These are phyloP conservation scores for Harlomillsia oculata DNA, from an alignment of 1,140 invertebrate genomes.

Conservation along the genomic window DNA sequence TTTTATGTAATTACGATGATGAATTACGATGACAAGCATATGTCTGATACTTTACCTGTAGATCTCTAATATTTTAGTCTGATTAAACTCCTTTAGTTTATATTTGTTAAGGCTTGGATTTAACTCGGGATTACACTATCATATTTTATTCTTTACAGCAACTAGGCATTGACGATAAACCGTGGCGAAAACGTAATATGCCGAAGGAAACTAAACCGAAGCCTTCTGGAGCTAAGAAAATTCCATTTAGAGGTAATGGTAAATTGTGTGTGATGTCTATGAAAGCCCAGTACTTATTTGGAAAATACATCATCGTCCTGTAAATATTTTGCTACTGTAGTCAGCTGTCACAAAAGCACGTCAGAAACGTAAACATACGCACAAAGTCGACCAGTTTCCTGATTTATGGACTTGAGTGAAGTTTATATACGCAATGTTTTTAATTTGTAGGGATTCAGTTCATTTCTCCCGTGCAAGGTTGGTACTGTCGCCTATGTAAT, in stretches of 20 bases:
- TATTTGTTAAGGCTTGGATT: too few relatives aligned
- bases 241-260: slow-evolving; percentile 33
- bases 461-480: slow-evolving; percentile 70
- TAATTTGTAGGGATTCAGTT: slow-evolving; percentile 58
- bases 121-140: not conserved
- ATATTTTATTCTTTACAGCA: slow-evolving; percentile 17
- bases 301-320: too few relatives aligned
- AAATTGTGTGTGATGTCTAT: slow-evolving; percentile 10
- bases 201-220: slow-evolving; percentile 9
- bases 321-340: too few relatives aligned
- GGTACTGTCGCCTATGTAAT: slow-evolving; percentile 78
- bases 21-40: slow-evolving; percentile 14
- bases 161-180: slow-evolving; percentile 33
- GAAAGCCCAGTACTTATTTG: slow-evolving; percentile 10
- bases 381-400: too few relatives aligned
- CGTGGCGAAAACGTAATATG: slow-evolving; percentile 20
- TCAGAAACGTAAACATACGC: too few relatives aligned
- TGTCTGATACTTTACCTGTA: slow-evolving; percentile 10
- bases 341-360: too few relatives aligned
- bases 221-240: slow-evolving; percentile 24
- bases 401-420: too few relatives aligned
- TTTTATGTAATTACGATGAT: slow-evolving; percentile 2
- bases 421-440: too few relatives aligned
- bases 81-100: too few relatives aligned
- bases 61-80: not conserved